phyloP scores from a whole-genome alignment of 2,888 invertebrate genomes.

The Dasysyrphus albostriatus region DNA sequence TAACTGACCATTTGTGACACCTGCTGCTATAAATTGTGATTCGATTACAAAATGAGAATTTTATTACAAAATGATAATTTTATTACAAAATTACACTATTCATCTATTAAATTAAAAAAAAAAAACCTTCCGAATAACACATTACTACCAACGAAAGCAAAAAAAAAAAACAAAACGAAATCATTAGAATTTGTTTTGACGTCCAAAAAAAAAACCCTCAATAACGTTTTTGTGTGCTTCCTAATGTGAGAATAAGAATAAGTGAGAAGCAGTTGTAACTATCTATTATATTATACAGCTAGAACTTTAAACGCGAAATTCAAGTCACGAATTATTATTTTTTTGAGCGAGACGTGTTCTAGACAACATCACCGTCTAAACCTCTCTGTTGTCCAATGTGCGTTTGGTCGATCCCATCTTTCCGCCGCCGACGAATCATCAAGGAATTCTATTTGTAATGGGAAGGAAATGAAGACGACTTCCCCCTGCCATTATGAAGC shows the following conservation, averaged over 20 bases:
- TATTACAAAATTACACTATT: slow-evolving; percentile 4
- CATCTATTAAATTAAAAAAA: not conserved
- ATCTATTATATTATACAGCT: not conserved
- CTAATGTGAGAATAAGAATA: not conserved
- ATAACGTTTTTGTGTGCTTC: not conserved
- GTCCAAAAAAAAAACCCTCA: slow-evolving; percentile 4
- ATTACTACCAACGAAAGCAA: not conserved
- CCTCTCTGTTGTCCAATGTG: not conserved
- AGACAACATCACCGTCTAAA: slow-evolving; percentile 44
- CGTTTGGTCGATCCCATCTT: not conserved
- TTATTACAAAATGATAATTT: not conserved
- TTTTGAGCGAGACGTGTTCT: slow-evolving; percentile 67
- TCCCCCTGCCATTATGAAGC: slow-evolving; percentile 41
- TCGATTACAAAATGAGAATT: slow-evolving; percentile 54
- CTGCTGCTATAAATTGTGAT: slow-evolving; percentile 54
- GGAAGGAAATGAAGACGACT: slow-evolving; percentile 69
- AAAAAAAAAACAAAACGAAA: not conserved
- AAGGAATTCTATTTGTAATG: slow-evolving; percentile 34
- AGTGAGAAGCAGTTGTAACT: not conserved
- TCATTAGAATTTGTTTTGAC: slow-evolving; percentile 18
- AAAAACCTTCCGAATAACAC: not conserved
- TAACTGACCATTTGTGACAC: slow-evolving; percentile 57
- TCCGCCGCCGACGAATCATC: not conserved
- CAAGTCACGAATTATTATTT: slow-evolving; percentile 63
- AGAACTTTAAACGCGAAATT: slow-evolving; percentile 51